Evolutionary conservation across 1,140 invertebrate genomes (phyloP).

Genomic region (Orussus abietinus): DNA sequence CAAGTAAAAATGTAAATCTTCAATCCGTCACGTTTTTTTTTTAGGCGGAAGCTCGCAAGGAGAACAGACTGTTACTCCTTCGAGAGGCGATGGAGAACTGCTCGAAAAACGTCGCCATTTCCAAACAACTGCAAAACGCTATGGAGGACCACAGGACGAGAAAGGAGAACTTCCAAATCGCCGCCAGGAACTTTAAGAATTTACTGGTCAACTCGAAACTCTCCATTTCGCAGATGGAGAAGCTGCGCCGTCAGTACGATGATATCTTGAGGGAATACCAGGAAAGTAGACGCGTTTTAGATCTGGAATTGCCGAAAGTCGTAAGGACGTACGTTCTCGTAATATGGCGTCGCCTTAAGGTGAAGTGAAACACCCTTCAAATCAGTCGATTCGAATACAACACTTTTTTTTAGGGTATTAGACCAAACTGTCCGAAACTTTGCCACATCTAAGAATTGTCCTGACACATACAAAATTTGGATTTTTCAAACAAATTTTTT

Average conservation of each 20-base stretch:
- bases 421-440: too few species aligned
- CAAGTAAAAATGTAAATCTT: too few species aligned
- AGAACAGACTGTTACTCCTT: slow-evolving; percentile 13
- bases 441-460: too few species aligned
- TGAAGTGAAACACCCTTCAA: too few species aligned
- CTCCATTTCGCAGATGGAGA: slow-evolving; percentile 23
- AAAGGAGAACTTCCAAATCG: slow-evolving; percentile 22
- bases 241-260: slow-evolving; percentile 26
- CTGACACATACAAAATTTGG: too few species aligned
- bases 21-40: background rate
- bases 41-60: slow-evolving; percentile 15
- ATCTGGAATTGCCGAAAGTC: slow-evolving; percentile 23
- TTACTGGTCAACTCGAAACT: slow-evolving; percentile 21
- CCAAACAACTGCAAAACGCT: slow-evolving; percentile 14
- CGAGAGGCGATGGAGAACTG: slow-evolving; percentile 20
- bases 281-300: slow-evolving; percentile 19
- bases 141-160: slow-evolving; percentile 19
- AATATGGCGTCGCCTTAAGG: too few species aligned
- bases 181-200: slow-evolving; percentile 26
- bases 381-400: too few species aligned
- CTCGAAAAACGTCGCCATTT: slow-evolving; percentile 11
- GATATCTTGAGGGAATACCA: slow-evolving; percentile 22
- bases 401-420: too few species aligned
- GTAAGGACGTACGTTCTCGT: slow-evolving; percentile 21
- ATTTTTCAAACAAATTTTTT: too few species aligned